Evolutionary conservation across 1,140 invertebrate genomes (phyloP), one percentile per base, ranked within the genome.

Genomic region (Neoseiulus cucumeris): DNA sequence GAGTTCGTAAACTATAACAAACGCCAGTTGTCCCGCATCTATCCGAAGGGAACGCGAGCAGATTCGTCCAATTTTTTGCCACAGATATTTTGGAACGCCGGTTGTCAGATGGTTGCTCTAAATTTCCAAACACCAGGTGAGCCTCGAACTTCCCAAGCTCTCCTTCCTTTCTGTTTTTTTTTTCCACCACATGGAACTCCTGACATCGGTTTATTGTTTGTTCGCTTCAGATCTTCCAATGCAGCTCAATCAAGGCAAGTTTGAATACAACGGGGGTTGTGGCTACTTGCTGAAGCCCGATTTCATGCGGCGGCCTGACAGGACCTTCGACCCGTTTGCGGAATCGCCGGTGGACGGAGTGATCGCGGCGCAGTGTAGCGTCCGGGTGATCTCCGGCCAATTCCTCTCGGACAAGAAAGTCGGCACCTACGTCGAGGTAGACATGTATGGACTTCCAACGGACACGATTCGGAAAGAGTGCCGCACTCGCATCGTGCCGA

Each of bases 11-110:
- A 98, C 83, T 80, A 79, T 77, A 99, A 99, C 79, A 99, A 99
- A 79, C 81, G 93, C 9, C 96, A 99, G 80, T 92, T 95, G 84
- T 95, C 90, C 70, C 80, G 96, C 55, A 98, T 99, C 73, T 99
- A 99, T 79, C 96, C 96, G 0, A 94, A 92, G 77, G 95, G 96
- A 67, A 97, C 94, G 0, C 77, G 96, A 42, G 95, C 95, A 64
- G 96, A 99, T 79, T 98, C 95, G 59, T 96, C 91, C 33, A 99
- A 99, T 76, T 99, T 97, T 75, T 93, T 99, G 88, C 96, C 96
- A 68, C 95, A 98, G 82, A 83, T 86, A 70, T 87, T 80, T 71
- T 87, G 85, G 85, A 87, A 87, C 75, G 83, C 84, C 39, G 85
- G 85, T 22, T 86, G 84, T 72, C 85, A 87, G 72, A 98, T 99